Evolutionary conservation across 2,797 vertebrate genomes (phyloP).

Genomic region (Centropyge bicolor): DNA sequence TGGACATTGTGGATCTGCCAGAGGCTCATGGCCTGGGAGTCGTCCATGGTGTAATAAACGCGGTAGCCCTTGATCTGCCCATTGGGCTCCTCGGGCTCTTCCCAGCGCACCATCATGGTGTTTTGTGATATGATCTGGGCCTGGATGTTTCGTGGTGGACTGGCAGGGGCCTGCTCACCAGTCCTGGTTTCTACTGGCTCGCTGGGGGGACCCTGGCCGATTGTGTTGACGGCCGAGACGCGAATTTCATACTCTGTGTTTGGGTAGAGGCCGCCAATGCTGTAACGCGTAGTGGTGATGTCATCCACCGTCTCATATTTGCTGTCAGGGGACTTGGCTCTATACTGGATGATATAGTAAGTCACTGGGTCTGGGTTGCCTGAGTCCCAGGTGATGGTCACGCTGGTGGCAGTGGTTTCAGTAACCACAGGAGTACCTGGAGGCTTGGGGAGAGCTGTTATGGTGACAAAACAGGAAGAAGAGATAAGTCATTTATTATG

Average conservation of each 20-base stretch:
- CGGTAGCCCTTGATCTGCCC: slow-evolving; percentile 97
- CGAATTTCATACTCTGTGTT: slow-evolving; percentile 98
- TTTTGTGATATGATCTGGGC: slow-evolving; percentile 94
- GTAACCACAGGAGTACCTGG: slow-evolving; percentile 96
- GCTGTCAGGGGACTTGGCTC: slow-evolving; percentile 95
- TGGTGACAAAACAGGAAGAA: slow-evolving; percentile 50
- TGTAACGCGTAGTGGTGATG: slow-evolving; percentile 98
- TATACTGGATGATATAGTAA: slow-evolving; percentile 97
- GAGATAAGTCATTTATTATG: slow-evolving; percentile 2
- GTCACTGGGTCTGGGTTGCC: slow-evolving; percentile 97
- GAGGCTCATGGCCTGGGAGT: slow-evolving; percentile 90
- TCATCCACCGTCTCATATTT: slow-evolving; percentile 96
- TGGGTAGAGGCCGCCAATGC: slow-evolving; percentile 97
- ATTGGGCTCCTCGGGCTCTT: slow-evolving; percentile 97
- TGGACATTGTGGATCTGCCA: slow-evolving; percentile 99
- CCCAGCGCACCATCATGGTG: slow-evolving; percentile 99
- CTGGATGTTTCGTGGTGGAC: slow-evolving; percentile 94
- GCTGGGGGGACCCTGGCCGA: slow-evolving; percentile 97
- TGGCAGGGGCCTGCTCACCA: slow-evolving; percentile 96
- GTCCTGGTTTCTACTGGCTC: slow-evolving; percentile 95
- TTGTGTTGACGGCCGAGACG: slow-evolving; percentile 96
- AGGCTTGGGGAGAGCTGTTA: slow-evolving; percentile 95
- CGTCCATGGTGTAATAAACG: slow-evolving; percentile 98
- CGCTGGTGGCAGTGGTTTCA: slow-evolving; percentile 97
- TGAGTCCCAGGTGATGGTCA: slow-evolving; percentile 99